Evolutionary conservation across 2,888 invertebrate species (phyloP).

Genomic region (Tipula vernalis): DNA sequence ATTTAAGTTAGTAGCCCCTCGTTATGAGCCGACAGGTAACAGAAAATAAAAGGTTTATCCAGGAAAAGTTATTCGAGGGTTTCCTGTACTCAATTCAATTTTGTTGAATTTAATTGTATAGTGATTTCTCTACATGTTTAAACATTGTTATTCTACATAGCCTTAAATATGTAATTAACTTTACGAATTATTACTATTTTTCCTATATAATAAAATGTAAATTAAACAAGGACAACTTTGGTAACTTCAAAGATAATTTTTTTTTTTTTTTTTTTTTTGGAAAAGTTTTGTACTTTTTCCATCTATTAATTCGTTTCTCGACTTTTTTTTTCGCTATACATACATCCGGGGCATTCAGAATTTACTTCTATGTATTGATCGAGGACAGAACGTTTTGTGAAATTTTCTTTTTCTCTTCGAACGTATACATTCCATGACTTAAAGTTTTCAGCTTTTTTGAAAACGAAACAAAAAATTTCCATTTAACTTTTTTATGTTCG

Average conservation of each 20-base stretch:
- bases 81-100: background rate
- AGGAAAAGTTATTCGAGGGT: too few relatives aligned
- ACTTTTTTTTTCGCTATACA: background rate
- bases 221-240: background rate
- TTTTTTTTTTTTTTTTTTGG: background rate
- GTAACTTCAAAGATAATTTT: background rate
- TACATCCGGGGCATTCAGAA: background rate
- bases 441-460: background rate
- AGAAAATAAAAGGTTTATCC: too few relatives aligned
- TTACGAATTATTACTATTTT: background rate
- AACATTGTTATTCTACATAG: background rate
- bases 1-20: too few relatives aligned
- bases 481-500: background rate
- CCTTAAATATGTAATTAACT: background rate
- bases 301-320: background rate
- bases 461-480: background rate
- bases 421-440: background rate
- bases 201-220: background rate
- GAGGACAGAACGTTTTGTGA: background rate
- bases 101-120: background rate
- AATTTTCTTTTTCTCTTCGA: background rate
- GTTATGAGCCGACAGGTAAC: too few relatives aligned
- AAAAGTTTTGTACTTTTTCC: background rate
- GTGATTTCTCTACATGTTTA: background rate
- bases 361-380: background rate